phyloP scores from a whole-genome alignment of 2,113 vertebrate species.

The Equus przewalskii region DNA sequence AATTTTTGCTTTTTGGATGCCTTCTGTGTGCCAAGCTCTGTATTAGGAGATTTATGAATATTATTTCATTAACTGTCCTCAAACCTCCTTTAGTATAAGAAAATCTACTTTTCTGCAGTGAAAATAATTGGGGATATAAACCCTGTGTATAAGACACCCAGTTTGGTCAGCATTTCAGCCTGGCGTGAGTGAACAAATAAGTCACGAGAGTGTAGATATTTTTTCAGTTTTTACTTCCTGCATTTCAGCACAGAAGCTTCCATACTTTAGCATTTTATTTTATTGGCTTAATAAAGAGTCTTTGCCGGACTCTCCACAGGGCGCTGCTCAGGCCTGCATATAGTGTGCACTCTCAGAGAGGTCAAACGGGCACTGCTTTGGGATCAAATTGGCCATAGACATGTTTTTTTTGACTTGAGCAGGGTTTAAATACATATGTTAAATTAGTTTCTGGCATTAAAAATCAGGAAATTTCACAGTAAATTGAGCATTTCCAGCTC shows the following conservation, averaged over 20 bases:
- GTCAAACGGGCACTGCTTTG: background rate
- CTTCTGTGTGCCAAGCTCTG: background rate
- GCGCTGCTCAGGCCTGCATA: background rate
- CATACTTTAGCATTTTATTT: background rate
- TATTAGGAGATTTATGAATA: background rate
- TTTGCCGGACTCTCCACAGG: background rate
- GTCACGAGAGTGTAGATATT: background rate
- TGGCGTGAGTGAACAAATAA: background rate
- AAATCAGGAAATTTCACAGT: background rate
- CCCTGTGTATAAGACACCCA: background rate
- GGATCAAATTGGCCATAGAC: background rate
- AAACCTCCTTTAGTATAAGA: background rate
- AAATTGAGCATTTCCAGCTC: background rate
- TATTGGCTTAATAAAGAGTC: background rate
- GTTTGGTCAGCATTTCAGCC: background rate
- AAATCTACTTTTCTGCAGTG: background rate
- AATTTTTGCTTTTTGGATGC: background rate
- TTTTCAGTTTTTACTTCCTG: background rate
- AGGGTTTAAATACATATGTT: background rate
- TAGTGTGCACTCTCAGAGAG: background rate
- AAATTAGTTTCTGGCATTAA: background rate
- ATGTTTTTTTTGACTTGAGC: background rate
- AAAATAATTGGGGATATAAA: background rate
- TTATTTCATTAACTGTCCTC: conserved; percentile 30
- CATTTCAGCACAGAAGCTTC: background rate